A percentile compares a stretch with the other conserved stretches of the same genome.
Conservation (phyloP, 2,797 vertebrate genomes). For the Halcyon badia region DNA sequence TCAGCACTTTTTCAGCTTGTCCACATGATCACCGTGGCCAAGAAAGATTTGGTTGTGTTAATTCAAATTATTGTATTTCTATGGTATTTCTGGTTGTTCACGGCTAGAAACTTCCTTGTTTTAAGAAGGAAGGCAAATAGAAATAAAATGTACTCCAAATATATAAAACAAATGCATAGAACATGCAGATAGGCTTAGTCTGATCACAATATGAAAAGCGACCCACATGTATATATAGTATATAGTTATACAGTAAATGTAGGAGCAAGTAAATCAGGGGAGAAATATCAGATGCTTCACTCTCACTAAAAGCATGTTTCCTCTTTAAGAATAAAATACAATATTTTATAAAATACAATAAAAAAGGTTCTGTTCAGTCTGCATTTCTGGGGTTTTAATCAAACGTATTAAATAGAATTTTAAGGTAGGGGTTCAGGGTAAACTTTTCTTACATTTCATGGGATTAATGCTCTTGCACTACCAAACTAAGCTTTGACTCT, state of each 20-base stretch:
- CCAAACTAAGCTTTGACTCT: background rate
- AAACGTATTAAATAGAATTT: background rate
- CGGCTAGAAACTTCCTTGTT: background rate
- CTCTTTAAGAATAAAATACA: background rate
- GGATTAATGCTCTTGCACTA: background rate
- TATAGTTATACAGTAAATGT: background rate
- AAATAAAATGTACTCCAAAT: background rate
- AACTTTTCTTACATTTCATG: background rate
- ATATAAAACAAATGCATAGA: background rate
- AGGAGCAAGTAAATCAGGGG: background rate
- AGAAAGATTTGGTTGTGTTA: background rate
- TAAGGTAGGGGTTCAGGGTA: background rate
- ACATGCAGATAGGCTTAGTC: background rate
- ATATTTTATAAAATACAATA: no score
- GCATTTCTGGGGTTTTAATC: no score
- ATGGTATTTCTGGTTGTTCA: background rate
- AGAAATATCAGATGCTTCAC: background rate
- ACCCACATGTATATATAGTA: background rate
- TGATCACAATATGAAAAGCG: background rate
- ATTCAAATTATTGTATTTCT: background rate
- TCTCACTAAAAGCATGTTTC: background rate
- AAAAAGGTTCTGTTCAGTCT: background rate
- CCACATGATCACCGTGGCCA: background rate
- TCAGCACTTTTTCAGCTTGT: background rate
- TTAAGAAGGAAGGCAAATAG: background rate